Evolutionary conservation across 2,797 vertebrate species (phyloP), one percentile per base, ranked within the genome.

Genomic region (Anas bahamensis): DNA sequence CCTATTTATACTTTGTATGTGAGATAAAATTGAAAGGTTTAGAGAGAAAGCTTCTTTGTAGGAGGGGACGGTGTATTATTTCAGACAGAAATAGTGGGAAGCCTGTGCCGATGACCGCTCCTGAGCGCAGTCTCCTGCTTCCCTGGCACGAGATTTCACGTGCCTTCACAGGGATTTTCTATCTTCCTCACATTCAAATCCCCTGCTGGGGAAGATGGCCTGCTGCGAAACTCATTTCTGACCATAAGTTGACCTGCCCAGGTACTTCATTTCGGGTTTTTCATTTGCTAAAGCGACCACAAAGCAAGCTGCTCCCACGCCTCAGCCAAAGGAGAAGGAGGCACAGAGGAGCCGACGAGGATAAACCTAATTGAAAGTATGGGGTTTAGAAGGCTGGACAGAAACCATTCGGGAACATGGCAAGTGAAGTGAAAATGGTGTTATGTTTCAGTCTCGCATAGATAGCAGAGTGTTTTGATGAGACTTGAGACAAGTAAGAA

Each of bases 141-240:
- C 80, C 14, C 56, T 29, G 4, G 82, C 74, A 33, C 28, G 79
- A 72, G 92, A 89, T 75, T 94, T 84, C 16, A 3, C 2, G 0
- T 73, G 86, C 64, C 28, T 95, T 92, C 48, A 6, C 7, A 81
- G 71, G 71, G 79, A 79, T 96, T 94, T 93, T 94, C 70, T 88
- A 55, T 97, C 95, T 95, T 69, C 83, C 64, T 84, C 80, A 75
- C 80, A 90, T 89, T 90, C 81, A 86, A 64, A 78, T 81, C 59
- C 73, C 85, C 84, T 57, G 74, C 83, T 88, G 83, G 44, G 86
- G 69, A 71, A 89, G 95, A 73, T 13, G 13, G n/a, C 92, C 92
- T 84, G 93, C 95, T 95, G 89, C 3, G 88, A 96, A 95, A 93
- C 92, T 95, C 87, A 92, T 96, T 96, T 94, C 91, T 94, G 94